A percentile compares a stretch with the other conserved stretches of the same genome.
These are phyloP conservation scores for Zaprionus lachaisei DNA, from an alignment of 1,140 invertebrate species.

Conservation along the genomic window DNA sequence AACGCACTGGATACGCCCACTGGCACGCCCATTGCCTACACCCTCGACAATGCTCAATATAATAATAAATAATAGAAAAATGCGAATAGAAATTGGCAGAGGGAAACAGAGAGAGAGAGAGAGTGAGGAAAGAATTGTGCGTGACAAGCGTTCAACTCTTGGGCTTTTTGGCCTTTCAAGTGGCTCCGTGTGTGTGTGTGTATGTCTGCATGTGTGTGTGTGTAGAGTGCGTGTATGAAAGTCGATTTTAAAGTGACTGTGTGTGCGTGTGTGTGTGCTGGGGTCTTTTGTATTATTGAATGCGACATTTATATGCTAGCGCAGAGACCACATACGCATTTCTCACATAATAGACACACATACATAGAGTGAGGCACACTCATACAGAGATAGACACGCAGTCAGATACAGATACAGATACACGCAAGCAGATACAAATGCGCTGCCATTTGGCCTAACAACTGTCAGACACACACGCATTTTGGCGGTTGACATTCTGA, in stretches of 20 bases:
- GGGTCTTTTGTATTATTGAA: constrained; percentile 66
- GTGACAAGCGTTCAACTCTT: constrained; percentile 64
- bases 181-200: constrained; percentile 1
- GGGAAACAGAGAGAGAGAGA: background rate
- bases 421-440: constrained; percentile 28
- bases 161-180: constrained; percentile 36
- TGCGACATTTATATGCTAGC: constrained; percentile 69
- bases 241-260: constrained; percentile 63
- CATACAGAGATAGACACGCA: constrained; percentile 10
- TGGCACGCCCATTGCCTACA: background rate
- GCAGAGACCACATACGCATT: constrained; percentile 66
- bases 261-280: constrained; percentile 16
- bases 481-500: constrained; percentile 64
- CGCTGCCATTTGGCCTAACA: constrained; percentile 36
- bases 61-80: constrained; percentile 82
- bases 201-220: constrained; percentile 3
- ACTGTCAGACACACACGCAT: constrained; percentile 55
- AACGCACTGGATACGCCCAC: constrained; percentile 35
- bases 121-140: constrained; percentile 49
- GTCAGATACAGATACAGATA: constrained; percentile 15
- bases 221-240: constrained; percentile 26
- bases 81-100: constrained; percentile 68
- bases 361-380: constrained; percentile 12
- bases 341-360: constrained; percentile 70
- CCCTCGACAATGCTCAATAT: constrained; percentile 40